Conservation (phyloP, 2,888 invertebrate genomes). For the Strigamia crassipes region DNA sequence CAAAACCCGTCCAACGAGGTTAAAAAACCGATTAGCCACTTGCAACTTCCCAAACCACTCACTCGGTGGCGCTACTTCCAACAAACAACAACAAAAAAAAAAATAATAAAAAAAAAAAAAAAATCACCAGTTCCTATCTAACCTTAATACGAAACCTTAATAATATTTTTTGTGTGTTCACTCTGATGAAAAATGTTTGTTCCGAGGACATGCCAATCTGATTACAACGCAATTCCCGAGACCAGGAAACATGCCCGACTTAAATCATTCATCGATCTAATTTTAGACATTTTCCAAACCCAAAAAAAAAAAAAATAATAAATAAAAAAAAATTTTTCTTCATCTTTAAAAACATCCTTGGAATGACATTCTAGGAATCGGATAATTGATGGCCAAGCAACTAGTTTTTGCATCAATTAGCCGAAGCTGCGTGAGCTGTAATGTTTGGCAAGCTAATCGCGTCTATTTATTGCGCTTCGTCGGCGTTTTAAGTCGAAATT, state of each 20-base stretch:
- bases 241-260: neutral
- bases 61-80: neutral
- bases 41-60: neutral
- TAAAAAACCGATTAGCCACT: neutral
- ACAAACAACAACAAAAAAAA: neutral
- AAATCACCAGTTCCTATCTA: neutral
- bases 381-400: neutral
- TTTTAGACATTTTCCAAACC: neutral
- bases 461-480: neutral
- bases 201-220: constrained; percentile 1
- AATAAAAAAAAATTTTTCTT: neutral
- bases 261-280: neutral
- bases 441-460: neutral
- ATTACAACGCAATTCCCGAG: neutral
- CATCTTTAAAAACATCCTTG: constrained; percentile 19
- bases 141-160: neutral
- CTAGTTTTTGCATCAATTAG: neutral
- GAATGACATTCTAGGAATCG: neutral
- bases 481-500: neutral
- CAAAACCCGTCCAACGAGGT: too few relatives aligned
- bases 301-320: neutral
- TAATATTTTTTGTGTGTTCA: neutral
- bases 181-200: neutral
- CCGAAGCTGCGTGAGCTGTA: neutral
- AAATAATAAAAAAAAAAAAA: neutral